phyloP scores from a whole-genome alignment of 2,797 vertebrate genomes.

The Pygocentrus nattereri region DNA sequence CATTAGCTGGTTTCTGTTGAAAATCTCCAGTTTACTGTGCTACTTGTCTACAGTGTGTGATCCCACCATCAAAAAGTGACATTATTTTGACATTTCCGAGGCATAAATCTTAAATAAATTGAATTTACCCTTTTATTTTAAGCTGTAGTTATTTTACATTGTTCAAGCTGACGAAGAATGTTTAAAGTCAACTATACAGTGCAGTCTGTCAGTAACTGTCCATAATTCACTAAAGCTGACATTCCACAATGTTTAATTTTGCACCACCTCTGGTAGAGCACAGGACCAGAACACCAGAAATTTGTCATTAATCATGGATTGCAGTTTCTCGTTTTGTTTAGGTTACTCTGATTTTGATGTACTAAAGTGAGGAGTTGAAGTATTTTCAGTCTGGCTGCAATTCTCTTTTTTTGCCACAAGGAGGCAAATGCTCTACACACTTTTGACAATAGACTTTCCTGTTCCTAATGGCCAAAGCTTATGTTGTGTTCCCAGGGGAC shows the following conservation, averaged over 20 bases:
- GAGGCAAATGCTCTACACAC: constrained; percentile 41
- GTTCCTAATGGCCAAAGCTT: constrained; percentile 50
- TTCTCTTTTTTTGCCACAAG: constrained; percentile 59
- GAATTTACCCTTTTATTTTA: background rate
- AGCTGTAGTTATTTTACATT: background rate
- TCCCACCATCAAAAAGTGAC: background rate
- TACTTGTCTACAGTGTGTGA: background rate
- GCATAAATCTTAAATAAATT: too few species aligned
- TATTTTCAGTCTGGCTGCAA: constrained; percentile 42
- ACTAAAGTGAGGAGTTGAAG: background rate
- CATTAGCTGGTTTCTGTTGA: background rate
- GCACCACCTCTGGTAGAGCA: too few species aligned
- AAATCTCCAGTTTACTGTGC: background rate
- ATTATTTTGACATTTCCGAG: too few species aligned
- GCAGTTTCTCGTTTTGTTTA: background rate
- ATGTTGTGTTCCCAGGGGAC: constrained; percentile 50
- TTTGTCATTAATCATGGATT: too few species aligned
- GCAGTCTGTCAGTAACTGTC: background rate
- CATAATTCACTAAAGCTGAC: background rate
- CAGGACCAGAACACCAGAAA: too few species aligned
- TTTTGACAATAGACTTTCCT: constrained; percentile 30
- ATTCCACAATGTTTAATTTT: background rate
- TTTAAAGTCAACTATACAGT: background rate
- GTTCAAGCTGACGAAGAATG: background rate
- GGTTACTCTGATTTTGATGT: background rate